A percentile compares a stretch with the other conserved stretches of the same genome.
Evolutionary conservation across 2,888 invertebrate species (phyloP).

Genomic region (Antitype chi): DNA sequence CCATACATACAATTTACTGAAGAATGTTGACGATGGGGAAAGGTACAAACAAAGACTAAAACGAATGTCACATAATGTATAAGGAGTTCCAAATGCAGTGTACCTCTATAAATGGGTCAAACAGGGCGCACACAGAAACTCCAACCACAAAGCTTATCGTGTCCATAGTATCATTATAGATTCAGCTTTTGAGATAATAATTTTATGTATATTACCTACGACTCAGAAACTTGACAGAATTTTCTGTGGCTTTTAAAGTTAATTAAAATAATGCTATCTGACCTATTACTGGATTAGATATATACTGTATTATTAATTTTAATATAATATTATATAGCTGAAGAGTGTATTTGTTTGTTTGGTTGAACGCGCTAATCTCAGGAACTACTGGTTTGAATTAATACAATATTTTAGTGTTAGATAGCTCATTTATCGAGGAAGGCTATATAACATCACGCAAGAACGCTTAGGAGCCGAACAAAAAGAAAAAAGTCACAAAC

Average conservation of each 20-base stretch:
- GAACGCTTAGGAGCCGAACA: too few species aligned
- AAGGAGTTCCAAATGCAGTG: not conserved
- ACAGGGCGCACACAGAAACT: not conserved
- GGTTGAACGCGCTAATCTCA: too few species aligned
- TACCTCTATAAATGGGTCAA: not conserved
- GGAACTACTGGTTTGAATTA: too few species aligned
- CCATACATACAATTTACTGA: not conserved
- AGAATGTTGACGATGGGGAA: not conserved
- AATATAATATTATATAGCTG: too few species aligned
- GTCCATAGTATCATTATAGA: conserved; percentile 8
- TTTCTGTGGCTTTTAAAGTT: conserved; percentile 12
- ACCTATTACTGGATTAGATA: conserved; percentile 7
- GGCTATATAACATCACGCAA: too few species aligned
- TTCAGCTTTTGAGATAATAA: conserved; percentile 11
- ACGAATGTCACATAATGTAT: not conserved
- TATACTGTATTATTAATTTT: too few species aligned
- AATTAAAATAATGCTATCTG: conserved; percentile 3
- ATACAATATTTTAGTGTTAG: too few species aligned
- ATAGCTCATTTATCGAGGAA: too few species aligned
- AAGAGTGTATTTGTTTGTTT: too few species aligned
- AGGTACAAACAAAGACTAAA: not conserved
- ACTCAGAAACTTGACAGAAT: conserved; percentile 15
- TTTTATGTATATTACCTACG: not conserved
- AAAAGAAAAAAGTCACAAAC: too few species aligned
- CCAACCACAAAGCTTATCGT: conserved; percentile 2